These are phyloP conservation scores for Temnothorax nylanderi DNA, from an alignment of 1,140 invertebrate genomes.

Conservation along the genomic window DNA sequence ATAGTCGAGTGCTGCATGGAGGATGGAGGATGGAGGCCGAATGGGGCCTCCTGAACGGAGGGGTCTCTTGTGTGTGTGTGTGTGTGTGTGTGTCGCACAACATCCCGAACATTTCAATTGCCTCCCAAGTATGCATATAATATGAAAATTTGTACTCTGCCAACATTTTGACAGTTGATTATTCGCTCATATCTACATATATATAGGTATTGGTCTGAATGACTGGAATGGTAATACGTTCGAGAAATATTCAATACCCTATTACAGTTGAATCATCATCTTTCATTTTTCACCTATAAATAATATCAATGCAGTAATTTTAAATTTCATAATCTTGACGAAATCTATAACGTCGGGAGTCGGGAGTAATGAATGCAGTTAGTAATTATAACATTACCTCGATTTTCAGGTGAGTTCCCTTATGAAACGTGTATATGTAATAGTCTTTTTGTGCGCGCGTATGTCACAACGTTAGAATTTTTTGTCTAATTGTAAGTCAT, in stretches of 20 bases:
- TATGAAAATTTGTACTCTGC: not conserved
- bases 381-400: not conserved
- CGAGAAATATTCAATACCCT: too few species aligned
- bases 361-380: not conserved
- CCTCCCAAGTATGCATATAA: not conserved
- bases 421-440: not conserved
- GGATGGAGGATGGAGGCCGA: slow-evolving; percentile 43
- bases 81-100: not conserved
- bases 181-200: not conserved
- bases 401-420: not conserved
- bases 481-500: slow-evolving; percentile 30
- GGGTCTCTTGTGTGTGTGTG: too few species aligned
- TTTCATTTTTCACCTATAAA: not conserved
- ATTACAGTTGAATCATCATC: too few species aligned
- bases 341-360: not conserved
- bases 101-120: not conserved
- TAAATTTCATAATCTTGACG: not conserved
- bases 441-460: not conserved
- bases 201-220: not conserved
- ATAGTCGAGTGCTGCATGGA: slow-evolving; percentile 59
- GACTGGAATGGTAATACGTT: too few species aligned
- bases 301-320: not conserved
- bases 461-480: slow-evolving; percentile 41
- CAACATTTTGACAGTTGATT: not conserved
- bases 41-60: not conserved